Conservation (phyloP, 2,888 invertebrate species). For the Bimastos eiseni region DNA sequence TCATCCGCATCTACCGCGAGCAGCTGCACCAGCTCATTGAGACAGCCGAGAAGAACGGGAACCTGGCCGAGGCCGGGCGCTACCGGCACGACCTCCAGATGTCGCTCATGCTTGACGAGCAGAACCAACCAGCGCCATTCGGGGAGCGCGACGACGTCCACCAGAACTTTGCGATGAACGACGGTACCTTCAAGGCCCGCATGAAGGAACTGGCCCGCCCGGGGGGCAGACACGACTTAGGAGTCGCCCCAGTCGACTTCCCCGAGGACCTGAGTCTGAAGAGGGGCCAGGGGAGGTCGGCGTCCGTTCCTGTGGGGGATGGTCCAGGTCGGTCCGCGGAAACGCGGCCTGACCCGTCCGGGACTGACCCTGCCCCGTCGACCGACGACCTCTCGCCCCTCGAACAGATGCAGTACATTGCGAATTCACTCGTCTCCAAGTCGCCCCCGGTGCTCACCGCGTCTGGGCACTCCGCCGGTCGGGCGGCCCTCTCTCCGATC, state of each 20-base stretch:
- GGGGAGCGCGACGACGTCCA: background rate
- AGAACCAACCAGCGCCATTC: conserved; percentile 69
- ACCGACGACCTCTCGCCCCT: conserved; percentile 74
- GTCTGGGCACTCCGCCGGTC: conserved; percentile 81
- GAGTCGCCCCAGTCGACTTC: background rate
- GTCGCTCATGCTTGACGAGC: conserved; percentile 66
- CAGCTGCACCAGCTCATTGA: conserved; percentile 83
- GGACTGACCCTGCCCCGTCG: conserved; percentile 26
- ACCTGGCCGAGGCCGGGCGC: conserved; percentile 69
- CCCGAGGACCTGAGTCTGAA: conserved; percentile 32
- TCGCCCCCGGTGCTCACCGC: conserved; percentile 40
- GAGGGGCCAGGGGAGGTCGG: background rate
- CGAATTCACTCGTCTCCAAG: conserved; percentile 72
- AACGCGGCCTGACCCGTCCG: background rate
- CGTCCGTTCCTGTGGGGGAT: background rate
- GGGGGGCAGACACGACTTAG: background rate
- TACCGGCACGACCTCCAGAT: conserved; percentile 88
- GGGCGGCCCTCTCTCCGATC: conserved; percentile 90
- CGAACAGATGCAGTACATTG: conserved; percentile 96
- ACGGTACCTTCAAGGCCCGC: background rate
- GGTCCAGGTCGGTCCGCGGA: background rate
- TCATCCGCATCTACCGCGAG: conserved; percentile 58
- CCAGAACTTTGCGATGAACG: background rate
- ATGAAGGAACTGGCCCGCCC: background rate
- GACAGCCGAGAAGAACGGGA: conserved; percentile 58